Evolutionary conservation across 1,140 invertebrate genomes (phyloP), one percentile per base, ranked within the genome.

Genomic region (Reticulitermes speratus): DNA sequence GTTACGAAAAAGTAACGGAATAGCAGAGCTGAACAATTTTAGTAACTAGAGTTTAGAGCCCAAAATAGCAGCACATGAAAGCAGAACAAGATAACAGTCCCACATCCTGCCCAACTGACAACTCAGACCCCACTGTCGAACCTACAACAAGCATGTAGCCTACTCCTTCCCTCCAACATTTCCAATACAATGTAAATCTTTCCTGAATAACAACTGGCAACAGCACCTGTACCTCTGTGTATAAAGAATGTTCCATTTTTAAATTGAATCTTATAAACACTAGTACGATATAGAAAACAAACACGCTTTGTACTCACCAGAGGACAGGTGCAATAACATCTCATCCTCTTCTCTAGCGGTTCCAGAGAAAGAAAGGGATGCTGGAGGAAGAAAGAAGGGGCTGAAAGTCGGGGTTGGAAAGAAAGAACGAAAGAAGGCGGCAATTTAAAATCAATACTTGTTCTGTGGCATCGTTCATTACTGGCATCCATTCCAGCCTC

Each of bases 401-500:
- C 45, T 30, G 55, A 65, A 38, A 32, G 84, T 38, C 48, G 23
- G 84, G 84, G 84, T 55, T 30, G 83, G 23, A 84, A 83, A 38
- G 84, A 65, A 65, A 65, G 59, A 65, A 75, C 32, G 84, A 65
- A 32, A 84, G 45, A 84, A 84, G 84, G 55, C 48, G 48, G 84
- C 84, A 84, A 84, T 84, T 84, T 84, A 84, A 84, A 84, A 84
- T 84, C 84, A 84, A 84, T 84, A 84, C 84, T 52, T 84, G 84
- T 84, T 84, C 84, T 59, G 48, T 30, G 59, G 84, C 84, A 65
- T 65, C 84, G 59, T 65, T 84, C 59, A 84, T 84, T 84, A 84
- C 82, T 83, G 82, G 38, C 38, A 52, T 52, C 82, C 44, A 83
- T 83, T 44, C 82, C 82, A 44, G 21, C 82, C 30, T 83, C 38